Conservation (phyloP, 2,113 vertebrate genomes). For the Polypterus bichir region DNA sequence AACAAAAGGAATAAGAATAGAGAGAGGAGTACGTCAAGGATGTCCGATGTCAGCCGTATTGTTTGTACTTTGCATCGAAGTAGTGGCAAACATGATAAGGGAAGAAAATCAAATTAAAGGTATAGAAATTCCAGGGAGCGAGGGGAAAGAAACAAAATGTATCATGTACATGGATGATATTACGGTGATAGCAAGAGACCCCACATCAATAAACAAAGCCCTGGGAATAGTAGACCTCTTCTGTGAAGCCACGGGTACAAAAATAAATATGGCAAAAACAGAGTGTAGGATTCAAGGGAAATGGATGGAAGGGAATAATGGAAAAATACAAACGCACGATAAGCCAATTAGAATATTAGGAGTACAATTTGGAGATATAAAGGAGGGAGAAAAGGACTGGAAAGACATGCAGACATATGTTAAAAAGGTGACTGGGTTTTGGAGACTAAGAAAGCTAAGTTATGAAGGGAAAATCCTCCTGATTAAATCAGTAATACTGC, state of each 20-base stretch:
- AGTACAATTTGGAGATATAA: neutral
- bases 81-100: neutral
- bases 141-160: neutral
- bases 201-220: neutral
- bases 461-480: neutral
- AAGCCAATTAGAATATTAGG: neutral
- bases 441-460: neutral
- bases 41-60: too few species aligned
- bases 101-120: neutral
- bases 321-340: neutral
- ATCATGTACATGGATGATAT: neutral
- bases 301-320: neutral
- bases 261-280: neutral
- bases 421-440: neutral
- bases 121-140: neutral
- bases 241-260: neutral
- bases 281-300: neutral
- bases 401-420: neutral
- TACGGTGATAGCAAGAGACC: neutral
- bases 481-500: neutral
- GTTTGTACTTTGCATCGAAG: neutral
- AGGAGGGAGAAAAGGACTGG: neutral
- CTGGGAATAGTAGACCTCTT: neutral
- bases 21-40: too few species aligned
- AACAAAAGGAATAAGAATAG: neutral